These are phyloP conservation scores for Porites lutea DNA, from an alignment of 64 coral and sea anemone species.

Conservation along the genomic window DNA sequence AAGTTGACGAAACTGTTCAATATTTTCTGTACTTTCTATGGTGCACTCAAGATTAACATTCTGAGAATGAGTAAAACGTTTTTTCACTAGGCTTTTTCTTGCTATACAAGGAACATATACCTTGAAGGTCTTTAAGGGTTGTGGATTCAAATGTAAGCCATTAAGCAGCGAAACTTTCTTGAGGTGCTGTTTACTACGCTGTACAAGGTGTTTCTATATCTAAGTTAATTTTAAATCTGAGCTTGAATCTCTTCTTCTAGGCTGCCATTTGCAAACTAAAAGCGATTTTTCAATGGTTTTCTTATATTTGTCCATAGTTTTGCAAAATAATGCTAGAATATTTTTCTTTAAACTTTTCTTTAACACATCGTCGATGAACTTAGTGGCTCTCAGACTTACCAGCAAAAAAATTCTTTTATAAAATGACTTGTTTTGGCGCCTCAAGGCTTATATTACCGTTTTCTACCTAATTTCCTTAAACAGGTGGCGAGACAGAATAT, in stretches of 20 bases:
- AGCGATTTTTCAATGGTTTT: background rate
- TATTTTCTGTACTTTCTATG: too few species aligned
- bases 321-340: too few species aligned
- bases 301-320: too few species aligned
- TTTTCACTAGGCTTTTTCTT: background rate
- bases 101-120: background rate
- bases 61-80: background rate
- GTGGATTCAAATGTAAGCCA: too few species aligned
- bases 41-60: too few species aligned
- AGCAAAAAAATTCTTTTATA: background rate
- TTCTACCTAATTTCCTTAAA: background rate
- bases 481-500: conserved; percentile 33
- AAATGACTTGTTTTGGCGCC: background rate
- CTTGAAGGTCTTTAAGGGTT: too few species aligned
- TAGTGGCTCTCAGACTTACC: too few species aligned
- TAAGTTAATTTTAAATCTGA: too few species aligned
- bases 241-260: too few species aligned
- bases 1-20: too few species aligned
- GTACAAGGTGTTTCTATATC: background rate
- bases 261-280: background rate
- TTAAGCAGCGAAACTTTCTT: background rate
- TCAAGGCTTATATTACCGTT: background rate
- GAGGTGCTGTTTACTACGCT: background rate
- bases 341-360: too few species aligned
- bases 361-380: too few species aligned